Evolutionary conservation across 2,888 invertebrate genomes (phyloP).

Genomic region (Lithophane leautieri): DNA sequence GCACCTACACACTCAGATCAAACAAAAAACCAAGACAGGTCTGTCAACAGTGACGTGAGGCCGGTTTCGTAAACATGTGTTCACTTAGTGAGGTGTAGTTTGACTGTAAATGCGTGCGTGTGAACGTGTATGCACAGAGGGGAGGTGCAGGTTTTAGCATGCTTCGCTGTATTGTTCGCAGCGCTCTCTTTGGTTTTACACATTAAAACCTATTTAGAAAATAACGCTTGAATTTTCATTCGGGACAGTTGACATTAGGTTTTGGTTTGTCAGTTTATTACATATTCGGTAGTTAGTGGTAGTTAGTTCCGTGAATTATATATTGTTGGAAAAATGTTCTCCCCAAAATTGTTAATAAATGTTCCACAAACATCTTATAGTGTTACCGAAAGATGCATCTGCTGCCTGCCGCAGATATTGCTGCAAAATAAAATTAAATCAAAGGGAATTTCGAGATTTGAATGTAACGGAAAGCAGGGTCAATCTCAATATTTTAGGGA

Average conservation of each 20-base stretch:
- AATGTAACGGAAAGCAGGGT: neutral
- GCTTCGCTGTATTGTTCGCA: no score
- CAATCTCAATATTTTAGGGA: slow-evolving; percentile 12
- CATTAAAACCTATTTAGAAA: slow-evolving; percentile 30
- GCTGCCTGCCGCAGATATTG: slow-evolving; percentile 15
- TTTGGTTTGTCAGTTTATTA: slow-evolving; percentile 12
- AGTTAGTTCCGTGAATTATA: neutral
- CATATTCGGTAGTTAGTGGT: neutral
- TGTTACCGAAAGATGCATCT: slow-evolving; percentile 14
- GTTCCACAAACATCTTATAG: slow-evolving; percentile 27
- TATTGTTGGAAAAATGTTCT: slow-evolving; percentile 43
- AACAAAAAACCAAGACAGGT: no score
- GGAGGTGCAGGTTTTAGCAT: no score
- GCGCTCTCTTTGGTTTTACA: no score
- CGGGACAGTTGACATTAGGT: neutral
- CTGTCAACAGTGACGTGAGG: no score
- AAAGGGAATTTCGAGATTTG: slow-evolving; percentile 5
- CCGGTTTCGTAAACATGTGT: no score
- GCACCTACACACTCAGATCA: no score
- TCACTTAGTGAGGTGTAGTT: no score
- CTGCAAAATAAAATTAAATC: slow-evolving; percentile 24
- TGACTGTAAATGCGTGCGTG: no score
- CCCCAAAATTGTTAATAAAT: slow-evolving; percentile 53
- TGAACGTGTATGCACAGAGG: no score
- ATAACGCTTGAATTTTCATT: neutral